Evolutionary conservation across 2,888 invertebrate genomes (phyloP).

Genomic region (Chloroclysta siterata): DNA sequence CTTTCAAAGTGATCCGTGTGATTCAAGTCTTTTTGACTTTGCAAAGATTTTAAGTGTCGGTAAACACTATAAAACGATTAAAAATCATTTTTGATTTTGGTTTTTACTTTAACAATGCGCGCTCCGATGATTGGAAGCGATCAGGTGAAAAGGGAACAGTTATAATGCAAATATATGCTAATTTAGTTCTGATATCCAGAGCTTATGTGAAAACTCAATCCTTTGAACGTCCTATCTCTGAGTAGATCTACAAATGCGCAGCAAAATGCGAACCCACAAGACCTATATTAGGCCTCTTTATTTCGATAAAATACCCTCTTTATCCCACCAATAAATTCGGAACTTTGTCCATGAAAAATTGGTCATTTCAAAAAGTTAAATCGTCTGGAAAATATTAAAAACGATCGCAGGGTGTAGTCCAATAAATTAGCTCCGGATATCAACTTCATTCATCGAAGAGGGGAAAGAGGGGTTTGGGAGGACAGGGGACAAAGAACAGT

Average conservation of each 20-base stretch:
- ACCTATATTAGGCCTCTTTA: slow-evolving; percentile 17
- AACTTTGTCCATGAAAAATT: slow-evolving; percentile 42
- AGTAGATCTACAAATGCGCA: background rate
- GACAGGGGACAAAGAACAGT: slow-evolving; percentile 55
- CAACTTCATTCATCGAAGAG: slow-evolving; percentile 51
- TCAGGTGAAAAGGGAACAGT: too few relatives aligned
- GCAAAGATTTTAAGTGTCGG: too few relatives aligned
- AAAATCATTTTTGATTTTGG: too few relatives aligned
- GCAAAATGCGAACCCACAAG: slow-evolving; percentile 4
- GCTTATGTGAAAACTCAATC: too few relatives aligned
- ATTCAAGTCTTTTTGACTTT: too few relatives aligned
- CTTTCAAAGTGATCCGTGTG: too few relatives aligned
- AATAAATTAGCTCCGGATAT: slow-evolving; percentile 62
- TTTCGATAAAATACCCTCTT: slow-evolving; percentile 36
- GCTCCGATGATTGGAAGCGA: too few relatives aligned
- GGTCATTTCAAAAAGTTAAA: slow-evolving; percentile 44
- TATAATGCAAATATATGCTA: too few relatives aligned
- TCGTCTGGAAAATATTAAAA: slow-evolving; percentile 45
- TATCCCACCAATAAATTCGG: slow-evolving; percentile 39
- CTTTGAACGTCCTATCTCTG: too few relatives aligned
- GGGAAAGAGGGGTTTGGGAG: background rate
- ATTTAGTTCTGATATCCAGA: too few relatives aligned
- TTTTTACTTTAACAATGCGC: too few relatives aligned
- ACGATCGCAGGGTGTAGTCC: slow-evolving; percentile 43
- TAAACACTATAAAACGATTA: too few relatives aligned